phyloP scores from a whole-genome alignment of 2,888 invertebrate species.

The Mythimna albipuncta region DNA sequence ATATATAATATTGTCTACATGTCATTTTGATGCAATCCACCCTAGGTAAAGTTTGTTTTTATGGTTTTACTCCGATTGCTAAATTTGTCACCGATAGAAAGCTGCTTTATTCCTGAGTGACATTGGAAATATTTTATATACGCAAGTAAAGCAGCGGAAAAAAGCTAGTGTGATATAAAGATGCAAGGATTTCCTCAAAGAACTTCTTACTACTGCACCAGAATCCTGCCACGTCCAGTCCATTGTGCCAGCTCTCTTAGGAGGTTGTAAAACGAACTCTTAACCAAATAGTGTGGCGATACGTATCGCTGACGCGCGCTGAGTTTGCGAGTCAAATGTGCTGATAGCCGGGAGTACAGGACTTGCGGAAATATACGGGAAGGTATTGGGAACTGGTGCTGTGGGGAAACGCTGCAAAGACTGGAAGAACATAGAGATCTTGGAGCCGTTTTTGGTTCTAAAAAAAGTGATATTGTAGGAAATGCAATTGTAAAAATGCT shows the following conservation, averaged over 20 bases:
- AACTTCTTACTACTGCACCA: no score
- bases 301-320: slow-evolving; percentile 78
- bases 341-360: slow-evolving; percentile 75
- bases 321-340: slow-evolving; percentile 86
- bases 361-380: slow-evolving; percentile 66
- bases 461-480: no score
- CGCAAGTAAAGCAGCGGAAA: no score
- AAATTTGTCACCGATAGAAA: no score
- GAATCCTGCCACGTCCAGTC: slow-evolving; percentile 7
- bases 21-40: no score
- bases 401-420: not conserved
- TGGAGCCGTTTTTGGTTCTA: no score
- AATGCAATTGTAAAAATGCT: no score
- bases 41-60: no score
- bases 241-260: slow-evolving; percentile 59
- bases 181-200: not conserved
- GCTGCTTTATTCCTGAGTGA: no score
- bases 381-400: not conserved
- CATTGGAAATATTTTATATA: no score
- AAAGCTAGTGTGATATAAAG: not conserved
- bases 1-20: no score
- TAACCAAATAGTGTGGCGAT: slow-evolving; percentile 81
- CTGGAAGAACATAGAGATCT: not conserved
- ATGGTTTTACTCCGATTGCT: no score
- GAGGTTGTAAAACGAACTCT: slow-evolving; percentile 77